Base-by-base conservation (phyloP, 1,140 invertebrate genomes). In the Heliothis subflexa region DNA sequence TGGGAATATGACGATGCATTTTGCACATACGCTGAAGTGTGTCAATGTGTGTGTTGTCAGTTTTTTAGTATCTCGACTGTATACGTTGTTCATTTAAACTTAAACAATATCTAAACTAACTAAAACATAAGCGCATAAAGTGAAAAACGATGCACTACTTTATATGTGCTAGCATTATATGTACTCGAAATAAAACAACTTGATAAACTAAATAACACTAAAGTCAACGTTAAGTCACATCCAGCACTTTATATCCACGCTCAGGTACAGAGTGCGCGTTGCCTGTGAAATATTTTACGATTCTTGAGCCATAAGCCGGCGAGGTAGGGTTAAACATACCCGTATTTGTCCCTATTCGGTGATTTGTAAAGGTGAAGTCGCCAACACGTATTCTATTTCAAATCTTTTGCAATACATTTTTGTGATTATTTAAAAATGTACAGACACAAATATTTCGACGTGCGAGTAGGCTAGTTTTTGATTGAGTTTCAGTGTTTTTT, bases 231-330 rank as follows among this genome's bases (percentile, higher is more conserved):
- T 7, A 61, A 52, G 59, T 49, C 59, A 75, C 59, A 64, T 75
- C 73, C 49, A 75, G 33, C 28, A 52, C 14, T 49, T 75, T 61
- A 75, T 64, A 75, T n/a, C 73, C 40, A 5, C 25, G 73, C 16
- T 75, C 72, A 61, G 80, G 62, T 66, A 80, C 78, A 79, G 81
- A 78, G 81, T 49, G 73, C 84, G 85, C 82, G 85, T 84, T 77
- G 75, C 74, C 80, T 80, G 84, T 86, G 88, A 89, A 89, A 91
- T 89, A 91, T 91, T 91, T 91, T 91, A 91, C 88, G 89, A 88
- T 89, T 85, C 81, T 78, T 83, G 86, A 88, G 86, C 86, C 84
- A 88, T 87, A 89, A 89, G 88, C 85, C 80, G 78, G 76, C 70
- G 82, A 84, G 81, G 84, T 80, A 82, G 75, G 78, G 81, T 74